These are phyloP conservation scores for Crax fasciolata DNA, from an alignment of 2,797 vertebrate species.

Conservation along the genomic window DNA sequence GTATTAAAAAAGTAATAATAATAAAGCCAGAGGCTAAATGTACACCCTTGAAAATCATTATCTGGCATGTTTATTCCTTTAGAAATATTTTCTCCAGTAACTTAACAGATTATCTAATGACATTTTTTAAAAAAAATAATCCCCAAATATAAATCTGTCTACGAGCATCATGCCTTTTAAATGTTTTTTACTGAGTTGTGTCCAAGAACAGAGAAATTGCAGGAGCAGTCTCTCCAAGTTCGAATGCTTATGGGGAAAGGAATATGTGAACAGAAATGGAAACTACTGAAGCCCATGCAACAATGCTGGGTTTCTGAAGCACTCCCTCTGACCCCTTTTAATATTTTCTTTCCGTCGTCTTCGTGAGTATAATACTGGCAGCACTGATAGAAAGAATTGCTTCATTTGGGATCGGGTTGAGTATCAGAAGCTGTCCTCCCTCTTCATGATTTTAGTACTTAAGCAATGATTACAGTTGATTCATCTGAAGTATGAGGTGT, in stretches of 20 bases:
- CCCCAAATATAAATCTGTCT: neutral
- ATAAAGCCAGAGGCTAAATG: neutral
- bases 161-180: neutral
- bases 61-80: neutral
- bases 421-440: neutral
- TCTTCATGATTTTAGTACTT: neutral
- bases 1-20: neutral
- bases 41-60: neutral
- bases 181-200: neutral
- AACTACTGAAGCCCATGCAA: constrained; percentile 22
- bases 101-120: neutral
- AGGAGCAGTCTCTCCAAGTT: constrained; percentile 27
- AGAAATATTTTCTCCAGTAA: neutral
- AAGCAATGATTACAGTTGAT: neutral
- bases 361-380: neutral
- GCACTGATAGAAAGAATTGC: neutral
- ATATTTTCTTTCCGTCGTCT: constrained; percentile 41
- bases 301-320: neutral
- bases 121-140: neutral
- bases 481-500: neutral
- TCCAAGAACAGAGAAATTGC: constrained; percentile 47
- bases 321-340: neutral
- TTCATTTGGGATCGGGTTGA: neutral
- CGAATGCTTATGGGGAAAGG: neutral
- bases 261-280: constrained; percentile 28